A percentile compares a stretch with the other conserved stretches of the same genome.
Conservation (phyloP, 2,888 invertebrate genomes). For the Melieria crassipennis region DNA sequence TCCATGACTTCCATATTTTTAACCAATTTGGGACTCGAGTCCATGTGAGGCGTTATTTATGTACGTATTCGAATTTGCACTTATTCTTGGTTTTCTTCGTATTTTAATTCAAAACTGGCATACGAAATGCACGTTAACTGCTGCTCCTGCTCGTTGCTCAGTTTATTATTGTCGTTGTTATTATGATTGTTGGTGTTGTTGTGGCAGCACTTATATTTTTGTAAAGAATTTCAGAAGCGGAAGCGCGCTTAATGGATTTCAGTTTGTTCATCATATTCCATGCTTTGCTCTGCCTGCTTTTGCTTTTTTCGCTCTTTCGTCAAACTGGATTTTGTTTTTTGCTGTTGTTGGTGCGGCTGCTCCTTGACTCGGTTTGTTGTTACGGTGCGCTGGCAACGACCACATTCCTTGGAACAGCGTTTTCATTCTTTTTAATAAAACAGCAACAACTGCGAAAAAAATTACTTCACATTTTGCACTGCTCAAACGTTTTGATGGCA, state of each 20-base stretch:
- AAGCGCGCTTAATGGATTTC: conserved; percentile 28
- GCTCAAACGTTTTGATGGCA: no score
- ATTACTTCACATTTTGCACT: conserved; percentile 23
- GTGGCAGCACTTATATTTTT: background rate
- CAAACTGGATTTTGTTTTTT: background rate
- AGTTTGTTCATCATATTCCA: background rate
- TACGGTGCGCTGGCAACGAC: background rate
- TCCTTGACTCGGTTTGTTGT: background rate
- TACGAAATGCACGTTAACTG: no score
- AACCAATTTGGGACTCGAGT: no score
- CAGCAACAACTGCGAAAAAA: background rate
- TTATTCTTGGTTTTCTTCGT: no score
- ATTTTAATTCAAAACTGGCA: no score
- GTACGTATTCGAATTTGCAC: no score
- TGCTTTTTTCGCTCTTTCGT: conserved; percentile 5
- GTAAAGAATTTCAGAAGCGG: conserved; percentile 15
- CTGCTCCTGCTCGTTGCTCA: no score
- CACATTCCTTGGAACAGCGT: conserved; percentile 11
- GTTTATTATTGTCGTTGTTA: no score
- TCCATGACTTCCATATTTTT: no score
- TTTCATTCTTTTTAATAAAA: background rate
- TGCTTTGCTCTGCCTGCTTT: background rate
- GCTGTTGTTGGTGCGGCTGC: background rate
- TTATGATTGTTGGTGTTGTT: no score
- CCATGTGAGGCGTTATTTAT: no score